Evolutionary conservation across 2,113 vertebrate genomes (phyloP).

Genomic region (Limanda limanda): DNA sequence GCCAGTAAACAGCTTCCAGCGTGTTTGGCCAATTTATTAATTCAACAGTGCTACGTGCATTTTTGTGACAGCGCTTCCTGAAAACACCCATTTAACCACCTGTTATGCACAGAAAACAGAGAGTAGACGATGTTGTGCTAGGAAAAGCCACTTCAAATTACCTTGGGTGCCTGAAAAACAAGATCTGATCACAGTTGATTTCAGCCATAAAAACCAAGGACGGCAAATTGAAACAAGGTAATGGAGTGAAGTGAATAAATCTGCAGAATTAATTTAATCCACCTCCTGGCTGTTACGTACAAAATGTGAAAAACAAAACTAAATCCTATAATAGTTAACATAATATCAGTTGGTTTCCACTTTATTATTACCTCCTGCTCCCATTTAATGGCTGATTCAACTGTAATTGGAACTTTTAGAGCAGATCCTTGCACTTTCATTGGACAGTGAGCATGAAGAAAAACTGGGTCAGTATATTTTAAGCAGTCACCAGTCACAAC

Average conservation of each 20-base stretch:
- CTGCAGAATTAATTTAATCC: background rate
- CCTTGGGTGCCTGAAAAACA: background rate
- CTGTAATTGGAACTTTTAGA: background rate
- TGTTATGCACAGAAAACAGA: background rate
- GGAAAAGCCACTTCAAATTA: slow-evolving; percentile 4
- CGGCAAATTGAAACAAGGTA: background rate
- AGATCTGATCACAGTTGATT: slow-evolving; percentile 5
- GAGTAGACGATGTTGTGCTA: background rate
- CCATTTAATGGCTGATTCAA: background rate
- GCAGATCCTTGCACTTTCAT: background rate
- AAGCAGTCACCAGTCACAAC: too few species aligned
- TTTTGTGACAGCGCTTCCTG: background rate
- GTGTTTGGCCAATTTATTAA: background rate
- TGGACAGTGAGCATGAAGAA: background rate
- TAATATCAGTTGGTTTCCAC: background rate
- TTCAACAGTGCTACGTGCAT: background rate
- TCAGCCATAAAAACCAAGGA: background rate
- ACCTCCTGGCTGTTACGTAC: background rate
- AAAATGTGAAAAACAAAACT: background rate
- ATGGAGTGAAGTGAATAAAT: slow-evolving; percentile 14
- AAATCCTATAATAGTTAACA: background rate
- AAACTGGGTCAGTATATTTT: background rate
- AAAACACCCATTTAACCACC: background rate
- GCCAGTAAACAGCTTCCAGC: slow-evolving; percentile 3
- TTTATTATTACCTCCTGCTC: background rate